Evolutionary conservation across 2,888 invertebrate genomes (phyloP).

Genomic region (Acanthoscelides obtectus): DNA sequence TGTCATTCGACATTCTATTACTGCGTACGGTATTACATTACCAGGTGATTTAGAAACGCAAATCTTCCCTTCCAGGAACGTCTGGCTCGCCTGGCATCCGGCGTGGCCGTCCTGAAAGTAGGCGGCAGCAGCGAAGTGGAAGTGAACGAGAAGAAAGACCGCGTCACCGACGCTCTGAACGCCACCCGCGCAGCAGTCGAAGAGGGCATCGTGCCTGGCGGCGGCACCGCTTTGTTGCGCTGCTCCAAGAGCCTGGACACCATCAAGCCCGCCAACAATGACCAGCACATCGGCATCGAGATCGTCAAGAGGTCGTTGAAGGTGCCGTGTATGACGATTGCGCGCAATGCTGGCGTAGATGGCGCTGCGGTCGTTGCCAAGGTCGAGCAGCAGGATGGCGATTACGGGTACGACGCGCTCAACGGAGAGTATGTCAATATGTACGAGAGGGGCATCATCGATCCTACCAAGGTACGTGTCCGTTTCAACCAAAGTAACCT

Average conservation of each 20-base stretch:
- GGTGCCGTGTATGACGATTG: slow-evolving; percentile 50
- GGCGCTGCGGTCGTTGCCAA: slow-evolving; percentile 61
- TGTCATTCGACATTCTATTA: too few relatives aligned
- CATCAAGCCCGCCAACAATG: slow-evolving; percentile 41
- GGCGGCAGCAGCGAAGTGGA: slow-evolving; percentile 52
- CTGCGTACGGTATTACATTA: too few relatives aligned
- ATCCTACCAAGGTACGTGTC: slow-evolving; percentile 59
- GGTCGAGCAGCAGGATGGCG: slow-evolving; percentile 68
- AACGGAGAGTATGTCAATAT: slow-evolving; percentile 49
- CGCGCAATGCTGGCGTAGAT: slow-evolving; percentile 49
- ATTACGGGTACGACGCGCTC: slow-evolving; percentile 48
- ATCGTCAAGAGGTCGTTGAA: slow-evolving; percentile 46
- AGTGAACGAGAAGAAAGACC: slow-evolving; percentile 50
- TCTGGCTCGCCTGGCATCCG: slow-evolving; percentile 48
- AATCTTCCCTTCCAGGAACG: slow-evolving; percentile 44
- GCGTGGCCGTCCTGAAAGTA: slow-evolving; percentile 50
- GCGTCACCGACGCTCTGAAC: slow-evolving; percentile 50
- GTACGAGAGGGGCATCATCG: slow-evolving; percentile 50
- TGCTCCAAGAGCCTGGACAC: slow-evolving; percentile 41
- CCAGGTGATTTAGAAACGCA: too few relatives aligned
- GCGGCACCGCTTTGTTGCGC: slow-evolving; percentile 49
- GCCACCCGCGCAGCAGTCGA: slow-evolving; percentile 51
- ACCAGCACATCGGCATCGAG: slow-evolving; percentile 47
- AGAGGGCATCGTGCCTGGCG: slow-evolving; percentile 52
- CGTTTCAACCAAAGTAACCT: too few relatives aligned